Base-by-base conservation (phyloP, 2,797 vertebrate species). In the Buphagus erythrorhynchus region DNA sequence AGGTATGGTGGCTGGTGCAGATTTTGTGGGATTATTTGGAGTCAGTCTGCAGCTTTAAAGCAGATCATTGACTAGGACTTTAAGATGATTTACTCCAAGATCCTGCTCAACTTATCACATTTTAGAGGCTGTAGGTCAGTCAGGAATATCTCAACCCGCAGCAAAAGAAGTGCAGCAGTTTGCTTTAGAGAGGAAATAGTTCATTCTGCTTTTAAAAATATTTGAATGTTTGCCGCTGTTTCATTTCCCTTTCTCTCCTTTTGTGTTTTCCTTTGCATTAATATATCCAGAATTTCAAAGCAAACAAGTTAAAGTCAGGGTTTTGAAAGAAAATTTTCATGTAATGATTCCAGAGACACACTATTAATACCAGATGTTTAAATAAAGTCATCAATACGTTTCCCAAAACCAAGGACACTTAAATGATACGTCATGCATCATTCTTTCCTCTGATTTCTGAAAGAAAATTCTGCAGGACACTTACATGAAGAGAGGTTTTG, bases 331-430 rank as follows among this genome's bases (percentile, higher is more conserved):
- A 82, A 91, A 61, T 49, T 35, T 85, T 86, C 33, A 5, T 35
- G 46, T 91, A 52, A 42, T 28, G 62, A 66, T 86, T 91, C 69
- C 76, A 93, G 85, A 95, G 90, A 49, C 40, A 46, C 22, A 11
- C 51, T 94, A 89, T 96, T 86, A 96, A 90, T 89, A 68, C 66
- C 95, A 95, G 76, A 88, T 93, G 87, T 86, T 79, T 43, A 55
- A 75, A 45, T 42, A n/a, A 71, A 91, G 40, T 73, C 61, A 65
- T 87, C 86, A 85, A 82, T 81, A 20, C 0, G 0, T 55, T 90
- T 83, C 58, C 73, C 68, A 72, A 92, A 89, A 80, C 26, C 66
- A 38, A 63, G 58, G 69, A 26, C 33, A 20, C 33, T 76, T n/a
- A 17, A 67, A 48, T 75, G 76, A 43, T 75, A 67, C 1, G 0